These are phyloP conservation scores for Acomys russatus DNA, from an alignment of 2,797 vertebrate species.

Conservation along the genomic window DNA sequence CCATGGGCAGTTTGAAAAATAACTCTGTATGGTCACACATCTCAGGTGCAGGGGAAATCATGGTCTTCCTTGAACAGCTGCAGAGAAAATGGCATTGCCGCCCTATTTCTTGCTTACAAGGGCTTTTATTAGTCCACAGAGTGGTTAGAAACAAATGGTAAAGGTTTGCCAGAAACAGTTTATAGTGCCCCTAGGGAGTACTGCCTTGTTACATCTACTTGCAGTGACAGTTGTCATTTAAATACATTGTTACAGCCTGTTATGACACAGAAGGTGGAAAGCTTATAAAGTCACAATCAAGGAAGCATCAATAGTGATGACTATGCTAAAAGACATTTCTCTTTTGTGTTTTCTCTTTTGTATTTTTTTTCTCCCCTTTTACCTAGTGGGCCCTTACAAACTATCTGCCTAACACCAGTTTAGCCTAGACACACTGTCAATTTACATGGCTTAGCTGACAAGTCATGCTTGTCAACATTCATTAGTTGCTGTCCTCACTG, in stretches of 20 bases:
- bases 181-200: conserved; percentile 60
- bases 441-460: conserved; percentile 90
- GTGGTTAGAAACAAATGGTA: conserved; percentile 69
- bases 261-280: conserved; percentile 52
- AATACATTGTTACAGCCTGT: conserved; percentile 62
- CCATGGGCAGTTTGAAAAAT: conserved; percentile 68
- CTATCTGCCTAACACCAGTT: conserved; percentile 89
- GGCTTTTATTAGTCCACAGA: conserved; percentile 65
- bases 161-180: conserved; percentile 62
- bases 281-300: conserved; percentile 62
- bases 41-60: conserved; percentile 38
- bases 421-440: conserved; percentile 90
- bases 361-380: not conserved
- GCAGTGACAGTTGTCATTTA: conserved; percentile 62
- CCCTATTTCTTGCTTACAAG: conserved; percentile 38
- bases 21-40: conserved; percentile 37
- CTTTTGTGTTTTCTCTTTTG: conserved; percentile 82
- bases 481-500: conserved; percentile 90
- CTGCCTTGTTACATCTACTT: conserved; percentile 67
- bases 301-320: conserved; percentile 62
- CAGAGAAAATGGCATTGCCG: conserved; percentile 6
- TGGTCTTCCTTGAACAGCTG: conserved; percentile 56
- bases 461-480: conserved; percentile 90
- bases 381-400: conserved; percentile 88
- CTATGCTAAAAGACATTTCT: conserved; percentile 76